Percentiles rank a stretch among this genome's conserved stretches.
Conservation (phyloP, 2,888 invertebrate genomes). For the Drosophila affinis region DNA sequence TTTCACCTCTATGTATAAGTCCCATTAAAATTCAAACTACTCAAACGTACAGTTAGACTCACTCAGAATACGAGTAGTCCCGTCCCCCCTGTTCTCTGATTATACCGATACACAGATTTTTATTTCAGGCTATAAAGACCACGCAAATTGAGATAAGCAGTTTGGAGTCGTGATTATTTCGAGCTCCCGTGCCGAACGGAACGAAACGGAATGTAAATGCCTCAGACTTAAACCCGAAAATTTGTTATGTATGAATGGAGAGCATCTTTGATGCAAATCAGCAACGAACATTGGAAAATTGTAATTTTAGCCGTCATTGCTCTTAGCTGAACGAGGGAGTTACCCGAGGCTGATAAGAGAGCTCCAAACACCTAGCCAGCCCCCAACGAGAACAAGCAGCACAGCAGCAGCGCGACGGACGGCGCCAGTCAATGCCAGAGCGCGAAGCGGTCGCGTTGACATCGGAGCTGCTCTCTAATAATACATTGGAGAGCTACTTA, state of each 20-base stretch:
- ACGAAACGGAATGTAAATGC: slow-evolving; percentile 11
- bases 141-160: slow-evolving; percentile 26
- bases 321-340: neutral
- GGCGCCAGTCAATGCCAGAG: slow-evolving; percentile 71
- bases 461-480: slow-evolving; percentile 68
- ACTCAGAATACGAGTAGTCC: neutral
- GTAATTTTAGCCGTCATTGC: slow-evolving; percentile 13
- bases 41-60: slow-evolving; percentile 6
- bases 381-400: slow-evolving; percentile 39
- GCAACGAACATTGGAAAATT: neutral
- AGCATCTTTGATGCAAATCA: neutral
- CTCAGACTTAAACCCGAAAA: neutral
- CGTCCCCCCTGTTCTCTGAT: neutral
- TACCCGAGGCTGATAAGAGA: slow-evolving; percentile 53
- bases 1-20: slow-evolving; percentile 10
- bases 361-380: slow-evolving; percentile 36
- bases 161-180: slow-evolving; percentile 4
- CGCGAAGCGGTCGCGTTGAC: slow-evolving; percentile 72
- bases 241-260: slow-evolving; percentile 4
- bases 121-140: slow-evolving; percentile 29
- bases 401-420: slow-evolving; percentile 17
- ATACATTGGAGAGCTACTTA: slow-evolving; percentile 15
- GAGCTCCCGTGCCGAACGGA: slow-evolving; percentile 27
- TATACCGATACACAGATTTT: slow-evolving; percentile 22
- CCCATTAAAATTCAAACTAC: slow-evolving; percentile 28